Percentiles rank a stretch among this genome's conserved stretches.
Conservation (phyloP, 1,140 invertebrate species). For the Zaprionus camerounensis region DNA sequence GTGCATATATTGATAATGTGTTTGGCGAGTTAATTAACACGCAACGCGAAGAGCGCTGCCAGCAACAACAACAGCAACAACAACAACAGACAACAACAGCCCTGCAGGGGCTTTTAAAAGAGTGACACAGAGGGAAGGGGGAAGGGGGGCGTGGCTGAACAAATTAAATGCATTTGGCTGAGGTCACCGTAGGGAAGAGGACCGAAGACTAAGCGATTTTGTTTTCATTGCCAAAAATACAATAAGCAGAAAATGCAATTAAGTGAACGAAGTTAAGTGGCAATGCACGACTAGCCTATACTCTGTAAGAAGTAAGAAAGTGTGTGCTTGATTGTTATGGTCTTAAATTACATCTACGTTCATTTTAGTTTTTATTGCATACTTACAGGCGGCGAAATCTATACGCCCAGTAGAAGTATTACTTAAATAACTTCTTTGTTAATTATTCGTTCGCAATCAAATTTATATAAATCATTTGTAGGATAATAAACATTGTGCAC, state of each 20-base stretch:
- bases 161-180: constrained; percentile 4
- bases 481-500: too few species aligned
- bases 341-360: neutral
- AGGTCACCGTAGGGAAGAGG: neutral
- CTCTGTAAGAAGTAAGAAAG: neutral
- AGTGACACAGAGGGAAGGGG: neutral
- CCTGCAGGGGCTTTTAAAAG: neutral
- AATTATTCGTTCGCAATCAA: too few species aligned
- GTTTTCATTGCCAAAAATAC: constrained; percentile 9
- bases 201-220: neutral
- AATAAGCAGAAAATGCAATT: constrained; percentile 7
- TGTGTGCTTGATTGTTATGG: neutral
- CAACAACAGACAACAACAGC: neutral
- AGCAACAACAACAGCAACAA: constrained; percentile 13
- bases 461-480: too few species aligned
- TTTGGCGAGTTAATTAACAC: constrained; percentile 65
- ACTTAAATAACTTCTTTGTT: too few species aligned
- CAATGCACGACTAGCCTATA: neutral
- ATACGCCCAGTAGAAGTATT: too few species aligned
- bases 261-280: neutral
- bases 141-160: neutral
- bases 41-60: constrained; percentile 29
- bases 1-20: constrained; percentile 36
- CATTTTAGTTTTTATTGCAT: too few species aligned
- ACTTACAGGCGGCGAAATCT: too few species aligned